Conservation (phyloP, 2,113 vertebrate genomes). For the Chelonoidis abingdonii region DNA sequence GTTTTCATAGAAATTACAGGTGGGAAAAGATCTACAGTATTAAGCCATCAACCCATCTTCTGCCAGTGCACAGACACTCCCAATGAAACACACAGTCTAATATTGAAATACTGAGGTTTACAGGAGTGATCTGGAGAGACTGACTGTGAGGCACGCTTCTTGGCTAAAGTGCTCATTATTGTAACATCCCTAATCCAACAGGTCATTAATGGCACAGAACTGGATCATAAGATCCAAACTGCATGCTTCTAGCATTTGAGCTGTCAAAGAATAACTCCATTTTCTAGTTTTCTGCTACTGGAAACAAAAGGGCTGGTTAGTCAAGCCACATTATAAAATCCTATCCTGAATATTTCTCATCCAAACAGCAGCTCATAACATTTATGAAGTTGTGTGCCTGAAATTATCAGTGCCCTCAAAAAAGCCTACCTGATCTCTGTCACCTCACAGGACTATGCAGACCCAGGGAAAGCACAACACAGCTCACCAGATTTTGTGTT, state of each 20-base stretch:
- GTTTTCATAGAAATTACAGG: neutral
- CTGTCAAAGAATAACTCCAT: neutral
- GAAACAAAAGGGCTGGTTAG: neutral
- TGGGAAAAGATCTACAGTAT: neutral
- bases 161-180: neutral
- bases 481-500: neutral
- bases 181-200: neutral
- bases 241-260: rapidly evolving
- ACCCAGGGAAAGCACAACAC: neutral
- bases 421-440: neutral
- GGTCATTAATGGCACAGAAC: neutral
- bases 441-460: rapidly evolving
- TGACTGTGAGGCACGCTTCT: neutral
- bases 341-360: neutral
- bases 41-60: neutral
- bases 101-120: neutral
- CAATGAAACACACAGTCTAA: neutral
- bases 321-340: neutral
- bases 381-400: neutral
- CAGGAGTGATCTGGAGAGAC: neutral
- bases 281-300: neutral
- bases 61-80: neutral
- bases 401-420: neutral
- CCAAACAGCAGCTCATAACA: neutral
- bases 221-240: neutral